Base-by-base conservation (phyloP, 2,113 vertebrate species). In the Gambusia affinis region DNA sequence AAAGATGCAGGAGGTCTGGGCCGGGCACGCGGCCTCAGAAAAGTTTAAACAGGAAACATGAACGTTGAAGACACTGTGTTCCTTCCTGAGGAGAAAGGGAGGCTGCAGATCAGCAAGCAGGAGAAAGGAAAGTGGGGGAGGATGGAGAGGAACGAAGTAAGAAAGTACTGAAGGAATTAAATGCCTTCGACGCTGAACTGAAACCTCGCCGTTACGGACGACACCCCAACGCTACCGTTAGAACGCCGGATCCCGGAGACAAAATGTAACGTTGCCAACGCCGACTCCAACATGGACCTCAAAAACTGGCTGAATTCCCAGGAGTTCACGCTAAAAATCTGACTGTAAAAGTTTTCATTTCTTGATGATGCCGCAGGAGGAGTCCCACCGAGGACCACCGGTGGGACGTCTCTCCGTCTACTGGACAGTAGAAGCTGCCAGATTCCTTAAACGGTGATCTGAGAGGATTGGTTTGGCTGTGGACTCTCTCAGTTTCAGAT, bases 51-150 rank as follows among this genome's bases (percentile, higher is more conserved):
- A 64, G 39, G 74, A 75, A 73, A 82, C 39, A 29, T 80, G 67
- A 83, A 75, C 31, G 47, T 15, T 22, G 66, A 66, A 81, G 69
- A 73, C 71, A 60, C 61, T 27, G 35, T 67, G 79, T 76, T 84
- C 63, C 62, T 66, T 10, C 39, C 27, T n/a, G 28, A 10, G 70
- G 67, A 84, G 31, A 80, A 85, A 79, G 54, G 72, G 35, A 85
- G 60, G 65, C 65, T 64, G 14, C 0, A 63, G 66, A 70, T 51
- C 24, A 1, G 3, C 33, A 29, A 69, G 68, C 39, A 70, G 65
- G 37, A 37, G 64, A 37, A 60, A 31, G 60, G 39, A 30, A 8
- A 60, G 70, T 2, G 62, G 29, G 67, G 72, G 60, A 71, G 0
- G 63, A 68, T 35, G 24, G 69, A 72, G 65, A 28, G 64, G 39